These are phyloP conservation scores for Pseudococcus longispinus DNA, from an alignment of 2,888 invertebrate genomes.

Conservation along the genomic window DNA sequence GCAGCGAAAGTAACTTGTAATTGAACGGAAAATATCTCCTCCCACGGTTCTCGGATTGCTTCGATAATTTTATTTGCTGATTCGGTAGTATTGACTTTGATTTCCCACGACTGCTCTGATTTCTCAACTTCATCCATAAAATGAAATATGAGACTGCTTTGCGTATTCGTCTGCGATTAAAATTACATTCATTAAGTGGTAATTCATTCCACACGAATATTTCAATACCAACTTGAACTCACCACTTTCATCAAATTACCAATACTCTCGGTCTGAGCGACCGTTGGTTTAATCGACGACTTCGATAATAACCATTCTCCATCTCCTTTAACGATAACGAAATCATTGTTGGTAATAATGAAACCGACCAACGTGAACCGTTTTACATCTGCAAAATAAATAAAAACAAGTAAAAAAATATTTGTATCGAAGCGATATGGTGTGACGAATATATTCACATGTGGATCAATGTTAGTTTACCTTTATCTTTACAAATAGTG, in stretches of 20 bases:
- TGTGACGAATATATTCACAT: neutral
- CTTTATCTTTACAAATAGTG: slow-evolving; percentile 45
- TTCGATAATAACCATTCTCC: slow-evolving; percentile 29
- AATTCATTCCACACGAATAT: neutral
- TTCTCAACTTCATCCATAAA: slow-evolving; percentile 10
- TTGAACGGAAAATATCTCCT: slow-evolving; percentile 2
- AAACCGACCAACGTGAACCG: slow-evolving; percentile 21
- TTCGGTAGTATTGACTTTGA: neutral
- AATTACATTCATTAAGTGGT: neutral
- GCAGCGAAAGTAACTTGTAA: slow-evolving; percentile 14
- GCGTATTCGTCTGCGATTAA: neutral
- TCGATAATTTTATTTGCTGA: neutral
- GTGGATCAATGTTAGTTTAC: neutral
- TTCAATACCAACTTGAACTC: neutral
- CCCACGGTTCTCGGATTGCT: slow-evolving; percentile 43
- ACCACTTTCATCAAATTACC: slow-evolving; percentile 44
- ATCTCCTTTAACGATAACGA: slow-evolving; percentile 37
- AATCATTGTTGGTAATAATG: slow-evolving; percentile 38
- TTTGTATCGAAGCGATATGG: neutral
- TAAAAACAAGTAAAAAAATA: neutral
- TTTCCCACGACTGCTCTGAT: slow-evolving; percentile 25
- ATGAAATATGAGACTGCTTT: neutral
- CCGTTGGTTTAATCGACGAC: neutral
- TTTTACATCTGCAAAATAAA: neutral
- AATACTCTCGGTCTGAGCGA: neutral